A percentile compares a stretch with the other conserved stretches of the same genome.
Conservation (phyloP, 2,797 vertebrate species). For the Erethizon dorsatum region DNA sequence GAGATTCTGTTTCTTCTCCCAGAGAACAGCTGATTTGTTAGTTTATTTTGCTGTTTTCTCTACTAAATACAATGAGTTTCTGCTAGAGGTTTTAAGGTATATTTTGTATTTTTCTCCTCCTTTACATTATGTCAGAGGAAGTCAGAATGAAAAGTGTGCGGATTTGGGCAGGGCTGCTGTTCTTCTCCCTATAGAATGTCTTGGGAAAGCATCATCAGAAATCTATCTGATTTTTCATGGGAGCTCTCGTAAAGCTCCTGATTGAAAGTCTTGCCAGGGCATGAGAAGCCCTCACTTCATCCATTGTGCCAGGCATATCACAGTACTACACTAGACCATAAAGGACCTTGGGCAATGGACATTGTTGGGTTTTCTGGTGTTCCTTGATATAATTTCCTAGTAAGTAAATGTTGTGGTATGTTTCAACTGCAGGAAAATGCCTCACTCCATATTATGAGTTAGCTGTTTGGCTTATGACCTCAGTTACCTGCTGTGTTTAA, state of each 20-base stretch:
- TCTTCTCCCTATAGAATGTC: neutral
- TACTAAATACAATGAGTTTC: neutral
- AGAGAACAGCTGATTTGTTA: neutral
- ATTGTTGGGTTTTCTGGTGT: neutral
- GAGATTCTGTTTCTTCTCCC: neutral
- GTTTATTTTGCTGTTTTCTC: neutral
- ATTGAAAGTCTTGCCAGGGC: neutral
- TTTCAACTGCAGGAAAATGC: neutral
- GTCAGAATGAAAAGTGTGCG: neutral
- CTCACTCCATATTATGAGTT: neutral
- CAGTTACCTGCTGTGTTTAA: neutral
- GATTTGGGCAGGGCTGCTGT: neutral
- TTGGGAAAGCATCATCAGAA: neutral
- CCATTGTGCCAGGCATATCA: accelerated
- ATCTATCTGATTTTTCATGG: neutral
- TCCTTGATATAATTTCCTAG: neutral
- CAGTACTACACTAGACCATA: accelerated
- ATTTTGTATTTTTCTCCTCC: accelerated
- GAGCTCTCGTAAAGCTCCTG: neutral
- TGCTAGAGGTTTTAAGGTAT: neutral
- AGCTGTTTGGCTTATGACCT: neutral
- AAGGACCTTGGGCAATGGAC: too few relatives aligned
- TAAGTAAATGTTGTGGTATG: too few relatives aligned
- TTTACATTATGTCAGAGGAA: neutral
- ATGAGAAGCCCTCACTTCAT: accelerated